Evolutionary conservation across 2,888 invertebrate species (phyloP), one percentile per base, ranked within the genome.

Genomic region (Drosophila trichaetosa): DNA sequence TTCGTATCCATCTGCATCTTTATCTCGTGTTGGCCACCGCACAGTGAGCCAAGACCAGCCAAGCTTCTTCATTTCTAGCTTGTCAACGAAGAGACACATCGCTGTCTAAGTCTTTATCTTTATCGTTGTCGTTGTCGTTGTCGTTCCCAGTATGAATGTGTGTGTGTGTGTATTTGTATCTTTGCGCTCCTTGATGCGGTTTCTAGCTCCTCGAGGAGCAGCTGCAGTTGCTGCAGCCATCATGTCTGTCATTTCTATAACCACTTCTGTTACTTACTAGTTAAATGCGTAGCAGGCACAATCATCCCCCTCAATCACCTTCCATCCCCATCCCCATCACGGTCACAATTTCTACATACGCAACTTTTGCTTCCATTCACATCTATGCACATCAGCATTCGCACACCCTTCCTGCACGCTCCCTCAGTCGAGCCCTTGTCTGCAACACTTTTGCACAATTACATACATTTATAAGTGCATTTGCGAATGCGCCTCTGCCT

Each of bases 401-500:
- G 18, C 49, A 34, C 10, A 36, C 34, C 29, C 62, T 36, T 46
- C 31, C 13, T 8, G 10, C 10, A 4, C 16, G 16, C 24, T 8
- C 56, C 13, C 24, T 21, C 16, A 4, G 42, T 13, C 58, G 42
- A 42, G 51, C 60, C 56, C 49, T 69, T 61, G 59, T 60, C 62
- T 64, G 57, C 83, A 72, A 85, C 84, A 82, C 87, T 84, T 87
- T 87, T 87, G 89, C 87, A 89, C 90, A 89, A 89, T 90, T 90
- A 87, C 89, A 90, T 90, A 90, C 89, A 87, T 89, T 90, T 87
- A 86, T 89, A 79, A 90, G 90, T 90, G 89, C 83, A 87, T 85
- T 82, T 80, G 87, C 89, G 82, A 83, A 73, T 82, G 79, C 49
- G 71, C 71, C 62, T 73, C 64, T 71, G 36, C 18, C 49, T 49